Percentiles rank a stretch among this genome's conserved stretches.
phyloP scores from a whole-genome alignment of 2,888 invertebrate species.

The Parnassius orleans region DNA sequence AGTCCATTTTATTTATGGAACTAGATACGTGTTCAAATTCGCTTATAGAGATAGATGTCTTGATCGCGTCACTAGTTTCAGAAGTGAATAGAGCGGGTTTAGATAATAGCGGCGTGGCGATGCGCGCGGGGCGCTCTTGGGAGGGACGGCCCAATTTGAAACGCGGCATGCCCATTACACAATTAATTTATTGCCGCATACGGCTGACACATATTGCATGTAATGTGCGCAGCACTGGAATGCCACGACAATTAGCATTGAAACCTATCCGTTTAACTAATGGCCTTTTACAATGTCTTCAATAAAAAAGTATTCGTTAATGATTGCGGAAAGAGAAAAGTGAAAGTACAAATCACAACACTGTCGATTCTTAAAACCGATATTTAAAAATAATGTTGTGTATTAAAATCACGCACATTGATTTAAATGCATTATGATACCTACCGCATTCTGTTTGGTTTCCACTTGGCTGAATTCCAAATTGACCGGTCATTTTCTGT shows the following conservation, averaged over 20 bases:
- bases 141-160: conserved; percentile 75
- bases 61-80: conserved; percentile 42
- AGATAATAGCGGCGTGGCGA: conserved; percentile 54
- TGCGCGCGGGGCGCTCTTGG: conserved; percentile 71
- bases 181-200: conserved; percentile 76
- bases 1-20: too few species aligned
- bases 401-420: conserved; percentile 10
- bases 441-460: conserved; percentile 40
- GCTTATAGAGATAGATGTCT: conserved; percentile 17
- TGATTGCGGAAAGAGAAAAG: conserved; percentile 1
- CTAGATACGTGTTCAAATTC: conserved; percentile 9
- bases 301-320: not conserved
- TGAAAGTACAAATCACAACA: too few species aligned
- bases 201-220: conserved; percentile 70
- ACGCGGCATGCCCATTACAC: conserved; percentile 69
- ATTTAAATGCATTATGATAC: conserved; percentile 24
- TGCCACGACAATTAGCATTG: conserved; percentile 32
- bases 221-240: conserved; percentile 52
- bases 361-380: not conserved
- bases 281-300: not conserved
- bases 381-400: conserved; percentile 14
- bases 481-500: conserved; percentile 58
- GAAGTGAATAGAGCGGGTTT: conserved; percentile 53
- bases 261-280: not conserved
- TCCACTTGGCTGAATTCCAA: conserved; percentile 56